Evolutionary conservation across 2,797 vertebrate species (phyloP), one percentile per base, ranked within the genome.

Genomic region (Phataginus tetradactyla): DNA sequence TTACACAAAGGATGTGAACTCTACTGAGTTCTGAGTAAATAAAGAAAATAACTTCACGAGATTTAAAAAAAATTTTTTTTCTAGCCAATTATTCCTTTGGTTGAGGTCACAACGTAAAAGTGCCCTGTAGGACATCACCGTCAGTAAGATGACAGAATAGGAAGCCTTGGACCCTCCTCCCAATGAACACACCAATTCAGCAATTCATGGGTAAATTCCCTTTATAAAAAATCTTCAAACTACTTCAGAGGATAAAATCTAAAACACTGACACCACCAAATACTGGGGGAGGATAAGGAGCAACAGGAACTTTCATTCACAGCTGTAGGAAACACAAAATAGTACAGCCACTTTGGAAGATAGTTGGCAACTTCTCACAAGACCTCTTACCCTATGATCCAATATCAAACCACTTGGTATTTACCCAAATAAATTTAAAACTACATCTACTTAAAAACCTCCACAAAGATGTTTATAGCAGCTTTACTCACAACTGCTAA

Each of bases 31-130:
- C 53, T 69, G 20, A 89, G 18, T 14, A 88, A 72, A 55, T 20
- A 34, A 95, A 55, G 29, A 95, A 95, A 87, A 81, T 51, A 74
- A 81, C 71, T 89, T 55, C 32, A n/a, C n/a, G 77, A 32, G 4
- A 15, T 79, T 32, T n/a, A 27, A 3, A 0, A 12, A 53, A 45
- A 7, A 3, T 0, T 2, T 29, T 37, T 42, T 13, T 45, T 23
- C 42, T 72, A 59, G 6, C 14, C 0, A 32, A 39, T 77, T 71
- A 25, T 61, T 42, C 0, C 45, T 77, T 68, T 87, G 77, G 32
- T 64, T 59, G 49, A 51, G 34, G 20, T 49, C 34, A 63, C 42
- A 53, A 74, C n/a, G n/a, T 84, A 39, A 66, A 66, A 74, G 42
- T 9, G 11, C 61, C 12, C 49, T 53, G 55, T 2, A 39, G 86